A percentile compares a stretch with the other conserved stretches of the same genome.
Evolutionary conservation across 2,797 vertebrate genomes (phyloP).

Genomic region (Scyliorhinus canicula): DNA sequence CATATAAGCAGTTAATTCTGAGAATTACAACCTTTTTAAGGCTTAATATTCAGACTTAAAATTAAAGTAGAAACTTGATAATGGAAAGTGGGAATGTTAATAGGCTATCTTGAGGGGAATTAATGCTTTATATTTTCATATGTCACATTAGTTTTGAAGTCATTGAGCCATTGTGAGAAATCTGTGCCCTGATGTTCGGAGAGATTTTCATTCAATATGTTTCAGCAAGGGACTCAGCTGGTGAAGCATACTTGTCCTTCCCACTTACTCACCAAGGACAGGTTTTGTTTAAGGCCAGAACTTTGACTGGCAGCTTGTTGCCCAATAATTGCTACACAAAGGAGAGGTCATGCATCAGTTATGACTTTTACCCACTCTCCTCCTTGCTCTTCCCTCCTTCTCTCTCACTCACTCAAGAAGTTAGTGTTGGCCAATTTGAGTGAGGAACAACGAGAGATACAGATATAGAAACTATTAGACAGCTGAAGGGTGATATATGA

Average conservation of each 20-base stretch:
- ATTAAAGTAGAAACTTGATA: slow-evolving; percentile 2
- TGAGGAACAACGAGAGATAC: not conserved
- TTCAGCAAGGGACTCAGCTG: not conserved
- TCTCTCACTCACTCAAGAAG: not conserved
- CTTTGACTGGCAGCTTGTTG: not conserved
- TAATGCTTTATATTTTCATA: not conserved
- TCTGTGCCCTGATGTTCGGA: not conserved
- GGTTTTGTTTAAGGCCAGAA: not conserved
- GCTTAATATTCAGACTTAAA: not conserved
- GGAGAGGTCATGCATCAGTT: not conserved
- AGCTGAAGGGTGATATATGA: not conserved
- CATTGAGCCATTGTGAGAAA: not conserved
- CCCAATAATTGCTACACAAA: not conserved
- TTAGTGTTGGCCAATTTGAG: not conserved
- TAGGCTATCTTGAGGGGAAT: not conserved
- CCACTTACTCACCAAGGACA: not conserved
- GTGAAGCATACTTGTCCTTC: not conserved
- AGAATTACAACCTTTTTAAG: not conserved
- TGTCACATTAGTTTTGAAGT: not conserved
- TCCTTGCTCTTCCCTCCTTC: too few relatives aligned
- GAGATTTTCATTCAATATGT: not conserved
- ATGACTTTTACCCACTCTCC: too few relatives aligned
- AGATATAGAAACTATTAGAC: not conserved
- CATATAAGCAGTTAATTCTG: not conserved
- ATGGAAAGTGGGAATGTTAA: slow-evolving; percentile 8